These are phyloP conservation scores for Phylloscopus trochiloides DNA, from an alignment of 2,113 vertebrate species.

Conservation along the genomic window DNA sequence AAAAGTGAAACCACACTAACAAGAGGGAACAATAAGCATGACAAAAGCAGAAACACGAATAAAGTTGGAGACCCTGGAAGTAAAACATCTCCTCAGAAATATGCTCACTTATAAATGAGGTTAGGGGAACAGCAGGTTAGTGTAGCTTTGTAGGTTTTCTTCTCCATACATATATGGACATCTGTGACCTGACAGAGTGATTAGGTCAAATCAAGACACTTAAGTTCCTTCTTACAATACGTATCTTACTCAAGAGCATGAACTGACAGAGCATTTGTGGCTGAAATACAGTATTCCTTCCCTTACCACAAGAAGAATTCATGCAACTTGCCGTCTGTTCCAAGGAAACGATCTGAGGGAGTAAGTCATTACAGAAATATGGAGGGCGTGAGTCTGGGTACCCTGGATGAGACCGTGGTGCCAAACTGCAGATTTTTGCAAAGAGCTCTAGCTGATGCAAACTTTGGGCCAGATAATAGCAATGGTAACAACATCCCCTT, in stretches of 20 bases:
- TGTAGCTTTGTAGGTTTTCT: background rate
- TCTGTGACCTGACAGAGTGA: accelerated
- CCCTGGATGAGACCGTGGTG: accelerated
- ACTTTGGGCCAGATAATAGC: background rate
- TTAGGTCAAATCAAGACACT: background rate
- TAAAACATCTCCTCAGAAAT: background rate
- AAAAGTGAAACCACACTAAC: background rate
- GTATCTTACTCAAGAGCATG: accelerated
- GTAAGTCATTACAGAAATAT: background rate
- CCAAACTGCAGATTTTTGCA: background rate
- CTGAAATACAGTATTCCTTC: background rate
- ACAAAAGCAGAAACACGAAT: background rate
- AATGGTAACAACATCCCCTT: background rate
- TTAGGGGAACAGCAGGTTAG: background rate
- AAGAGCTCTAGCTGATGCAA: background rate
- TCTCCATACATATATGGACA: background rate
- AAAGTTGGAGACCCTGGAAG: background rate
- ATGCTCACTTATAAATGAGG: background rate
- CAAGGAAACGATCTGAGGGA: background rate
- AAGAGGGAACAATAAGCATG: background rate
- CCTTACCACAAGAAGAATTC: background rate
- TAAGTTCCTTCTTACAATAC: background rate
- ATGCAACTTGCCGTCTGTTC: background rate
- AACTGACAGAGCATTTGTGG: background rate
- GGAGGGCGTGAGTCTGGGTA: background rate